Conservation (phyloP, 2,888 invertebrate genomes). For the Troides oblongomaculatus region DNA sequence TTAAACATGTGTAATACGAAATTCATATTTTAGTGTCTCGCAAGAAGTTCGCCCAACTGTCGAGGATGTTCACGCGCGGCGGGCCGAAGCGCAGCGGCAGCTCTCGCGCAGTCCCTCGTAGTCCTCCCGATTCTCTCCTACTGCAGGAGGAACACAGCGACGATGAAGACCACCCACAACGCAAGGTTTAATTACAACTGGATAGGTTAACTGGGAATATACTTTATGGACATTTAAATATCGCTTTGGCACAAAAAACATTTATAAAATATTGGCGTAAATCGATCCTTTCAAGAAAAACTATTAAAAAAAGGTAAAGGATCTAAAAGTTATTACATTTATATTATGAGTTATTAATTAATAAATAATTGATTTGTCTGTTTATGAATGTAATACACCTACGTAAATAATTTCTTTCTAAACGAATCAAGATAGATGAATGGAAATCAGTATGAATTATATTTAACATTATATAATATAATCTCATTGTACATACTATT, state of each 20-base stretch:
- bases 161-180: constrained; percentile 75
- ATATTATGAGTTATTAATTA: too few relatives aligned
- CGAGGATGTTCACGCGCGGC: constrained; percentile 86
- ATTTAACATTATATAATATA: background rate
- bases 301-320: too few relatives aligned
- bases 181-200: constrained; percentile 43
- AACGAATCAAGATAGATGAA: background rate
- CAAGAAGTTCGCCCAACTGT: constrained; percentile 89
- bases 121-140: constrained; percentile 79
- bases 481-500: constrained; percentile 8
- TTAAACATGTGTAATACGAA: background rate
- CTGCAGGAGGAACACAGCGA: constrained; percentile 83
- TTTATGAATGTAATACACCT: too few relatives aligned
- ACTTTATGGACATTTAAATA: background rate
- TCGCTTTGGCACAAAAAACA: background rate
- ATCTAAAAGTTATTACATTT: too few relatives aligned
- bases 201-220: constrained; percentile 18
- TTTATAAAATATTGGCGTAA: background rate
- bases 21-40: constrained; percentile 81
- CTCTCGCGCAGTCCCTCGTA: constrained; percentile 68
- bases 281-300: background rate
- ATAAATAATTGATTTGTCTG: too few relatives aligned
- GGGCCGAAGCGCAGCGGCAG: constrained; percentile 71
- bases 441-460: background rate
- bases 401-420: too few relatives aligned